phyloP scores from a whole-genome alignment of 2,888 invertebrate genomes.

The Tachystola acroxantha region DNA sequence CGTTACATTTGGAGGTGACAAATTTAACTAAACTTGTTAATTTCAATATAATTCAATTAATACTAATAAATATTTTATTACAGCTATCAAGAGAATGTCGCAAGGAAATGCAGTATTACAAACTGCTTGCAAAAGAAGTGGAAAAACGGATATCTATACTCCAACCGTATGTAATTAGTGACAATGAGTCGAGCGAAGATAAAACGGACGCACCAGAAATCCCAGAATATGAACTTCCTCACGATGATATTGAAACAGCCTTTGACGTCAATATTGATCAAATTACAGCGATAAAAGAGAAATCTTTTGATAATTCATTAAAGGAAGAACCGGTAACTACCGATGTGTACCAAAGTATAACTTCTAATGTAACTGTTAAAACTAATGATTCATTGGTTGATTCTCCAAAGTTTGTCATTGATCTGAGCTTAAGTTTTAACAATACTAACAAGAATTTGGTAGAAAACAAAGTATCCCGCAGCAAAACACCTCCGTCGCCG shows the following conservation, averaged over 20 bases:
- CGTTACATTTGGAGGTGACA: constrained; percentile 19
- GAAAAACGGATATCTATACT: constrained; percentile 77
- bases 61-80: constrained; percentile 24
- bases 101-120: constrained; percentile 82
- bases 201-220: constrained; percentile 50
- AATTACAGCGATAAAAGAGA: constrained; percentile 10
- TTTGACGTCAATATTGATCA: constrained; percentile 25
- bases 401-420: constrained; percentile 45
- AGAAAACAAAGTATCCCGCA: constrained; percentile 19
- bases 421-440: constrained; percentile 49
- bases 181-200: constrained; percentile 41
- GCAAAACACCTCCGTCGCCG: constrained; percentile 11
- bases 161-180: constrained; percentile 47
- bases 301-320: constrained; percentile 9
- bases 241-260: constrained; percentile 21
- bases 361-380: constrained; percentile 26
- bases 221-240: constrained; percentile 38
- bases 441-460: constrained; percentile 29
- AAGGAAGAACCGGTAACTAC: constrained; percentile 6
- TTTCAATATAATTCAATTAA: constrained; percentile 8
- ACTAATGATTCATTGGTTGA: constrained; percentile 18
- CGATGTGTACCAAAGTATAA: constrained; percentile 21
- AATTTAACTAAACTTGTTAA: constrained; percentile 1
- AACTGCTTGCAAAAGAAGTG: constrained; percentile 80
- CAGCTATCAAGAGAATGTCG: constrained; percentile 82